A percentile compares a stretch with the other conserved stretches of the same genome.
Conservation (phyloP, 2,113 vertebrate genomes). For the Sorex fumeus region DNA sequence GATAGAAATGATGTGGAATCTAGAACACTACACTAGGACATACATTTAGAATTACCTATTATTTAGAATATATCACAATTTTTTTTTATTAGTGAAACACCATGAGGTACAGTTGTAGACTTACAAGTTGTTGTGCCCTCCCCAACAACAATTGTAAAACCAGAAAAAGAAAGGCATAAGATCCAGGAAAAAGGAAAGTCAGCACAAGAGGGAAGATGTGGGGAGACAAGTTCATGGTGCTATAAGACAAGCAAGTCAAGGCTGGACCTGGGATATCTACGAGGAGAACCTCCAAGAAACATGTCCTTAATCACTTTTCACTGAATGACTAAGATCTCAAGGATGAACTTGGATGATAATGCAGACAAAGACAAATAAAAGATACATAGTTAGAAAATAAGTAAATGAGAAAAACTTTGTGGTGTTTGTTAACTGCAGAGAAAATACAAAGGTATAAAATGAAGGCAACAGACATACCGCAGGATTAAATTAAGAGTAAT, state of each 20-base stretch:
- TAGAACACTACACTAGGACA: background rate
- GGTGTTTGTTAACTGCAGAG: background rate
- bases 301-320: background rate
- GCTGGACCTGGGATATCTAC: background rate
- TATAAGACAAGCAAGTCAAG: background rate
- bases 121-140: no score
- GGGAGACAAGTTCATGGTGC: background rate
- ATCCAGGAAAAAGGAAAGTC: background rate
- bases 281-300: background rate
- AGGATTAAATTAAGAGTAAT: background rate
- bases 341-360: background rate
- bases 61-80: background rate
- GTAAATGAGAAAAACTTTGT: background rate
- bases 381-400: background rate
- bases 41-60: constrained; percentile 10
- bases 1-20: constrained; percentile 23
- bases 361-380: background rate
- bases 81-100: no score
- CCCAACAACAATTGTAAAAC: background rate
- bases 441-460: background rate
- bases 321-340: background rate
- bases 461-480: background rate
- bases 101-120: no score
- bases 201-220: background rate
- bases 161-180: background rate